Base-by-base conservation (phyloP, 2,113 vertebrate species). In the Glaucidium brasilianum region DNA sequence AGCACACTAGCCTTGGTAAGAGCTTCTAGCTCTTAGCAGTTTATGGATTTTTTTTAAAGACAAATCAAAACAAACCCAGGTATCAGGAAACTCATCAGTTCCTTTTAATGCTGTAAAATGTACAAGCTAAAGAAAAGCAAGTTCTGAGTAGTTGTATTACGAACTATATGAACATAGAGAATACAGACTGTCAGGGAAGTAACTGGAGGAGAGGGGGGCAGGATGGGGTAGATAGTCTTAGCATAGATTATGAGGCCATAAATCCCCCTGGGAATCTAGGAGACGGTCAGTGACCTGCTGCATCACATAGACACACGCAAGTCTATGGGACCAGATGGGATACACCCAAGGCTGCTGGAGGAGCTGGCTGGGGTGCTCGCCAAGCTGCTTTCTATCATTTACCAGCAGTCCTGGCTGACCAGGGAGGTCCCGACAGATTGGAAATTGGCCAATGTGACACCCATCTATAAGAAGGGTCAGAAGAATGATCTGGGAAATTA, bases 71-170 rank as follows among this genome's bases (percentile, higher is more conserved):
- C 13, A 90, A 88, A 69, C 4, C 5, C 34, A 74, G n/a, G 11
- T 84, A 35, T 41, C 0, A 0, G 37, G 72, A 27, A 91, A 76
- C 3, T 18, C 15, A 27, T 12, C 1, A 2, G 17, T 89, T 74
- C 17, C 17, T 77, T 94, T 76, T 58, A 81, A 37, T 66, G 21
- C 45, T 62, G 9, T 74, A 52, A 84, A 74, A 73, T 23, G 12
- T 15, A 43, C 53, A 83, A 73, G 11, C n/a, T 20, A 59, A 62
- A 85, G 43, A 39, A 90, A 85, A 73, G 9, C 27, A 87, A 94
- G n/a, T 63, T 76, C 43, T 60, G 6, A 74, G 49, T 50, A 81
- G 49, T 12, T 52, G 5, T 64, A 27, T 39, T 59, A 4, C 5
- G 5, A 68, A 43, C 49, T 66, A 30, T 9, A 10, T 67, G 12